Percentiles rank a stretch among this genome's conserved stretches.
These are phyloP conservation scores for Periplaneta americana DNA, from an alignment of 1,140 invertebrate genomes.

Conservation along the genomic window DNA sequence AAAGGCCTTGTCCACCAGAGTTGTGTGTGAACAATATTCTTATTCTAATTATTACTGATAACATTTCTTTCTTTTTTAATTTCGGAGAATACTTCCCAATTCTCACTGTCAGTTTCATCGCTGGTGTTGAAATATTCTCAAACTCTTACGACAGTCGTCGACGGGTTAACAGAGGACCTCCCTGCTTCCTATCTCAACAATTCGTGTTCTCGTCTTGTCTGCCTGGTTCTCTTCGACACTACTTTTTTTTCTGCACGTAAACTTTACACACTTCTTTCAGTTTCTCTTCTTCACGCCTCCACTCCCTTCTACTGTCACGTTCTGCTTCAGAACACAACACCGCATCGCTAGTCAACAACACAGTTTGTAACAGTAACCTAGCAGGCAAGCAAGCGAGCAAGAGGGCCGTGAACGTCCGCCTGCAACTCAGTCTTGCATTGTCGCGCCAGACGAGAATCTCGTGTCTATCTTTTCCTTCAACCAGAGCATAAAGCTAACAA, in stretches of 20 bases:
- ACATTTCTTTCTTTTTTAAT: too few relatives aligned
- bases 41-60: too few relatives aligned
- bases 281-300: neutral
- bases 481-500: neutral
- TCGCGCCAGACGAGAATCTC: neutral
- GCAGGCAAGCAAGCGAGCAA: neutral
- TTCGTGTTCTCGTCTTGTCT: neutral
- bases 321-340: neutral
- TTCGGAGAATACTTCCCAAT: too few relatives aligned
- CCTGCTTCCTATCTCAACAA: neutral
- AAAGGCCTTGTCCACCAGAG: too few relatives aligned
- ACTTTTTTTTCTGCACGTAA: neutral
- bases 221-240: neutral
- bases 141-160: neutral
- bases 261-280: neutral
- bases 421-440: neutral
- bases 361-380: neutral
- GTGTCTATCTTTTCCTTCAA: neutral
- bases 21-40: too few relatives aligned
- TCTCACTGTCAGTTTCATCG: too few relatives aligned
- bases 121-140: too few relatives aligned
- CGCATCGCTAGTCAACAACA: neutral
- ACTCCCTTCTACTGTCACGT: neutral
- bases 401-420: too few relatives aligned
- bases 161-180: neutral